Evolutionary conservation across 2,888 invertebrate species (phyloP).

Genomic region (Notodonta dromedarius): DNA sequence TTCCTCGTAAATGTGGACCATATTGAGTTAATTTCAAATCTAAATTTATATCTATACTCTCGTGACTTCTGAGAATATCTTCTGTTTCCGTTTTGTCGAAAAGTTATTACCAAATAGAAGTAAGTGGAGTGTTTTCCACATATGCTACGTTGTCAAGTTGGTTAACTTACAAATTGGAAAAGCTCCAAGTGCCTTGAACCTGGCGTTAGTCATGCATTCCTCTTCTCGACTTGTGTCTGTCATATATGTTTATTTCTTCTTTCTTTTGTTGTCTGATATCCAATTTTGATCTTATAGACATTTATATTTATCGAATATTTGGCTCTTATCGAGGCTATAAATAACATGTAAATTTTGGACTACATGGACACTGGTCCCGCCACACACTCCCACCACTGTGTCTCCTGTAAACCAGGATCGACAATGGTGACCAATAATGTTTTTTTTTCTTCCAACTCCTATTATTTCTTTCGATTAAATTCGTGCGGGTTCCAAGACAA

Average conservation of each 20-base stretch:
- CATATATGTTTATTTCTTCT: neutral
- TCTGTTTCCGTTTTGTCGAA: constrained; percentile 32
- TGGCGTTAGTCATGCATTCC: neutral
- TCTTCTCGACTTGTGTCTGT: neutral
- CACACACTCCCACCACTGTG: too few species aligned
- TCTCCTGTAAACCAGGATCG: too few species aligned
- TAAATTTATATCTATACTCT: constrained; percentile 18
- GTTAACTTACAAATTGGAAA: constrained; percentile 15
- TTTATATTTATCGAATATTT: too few species aligned
- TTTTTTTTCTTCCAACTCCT: too few species aligned
- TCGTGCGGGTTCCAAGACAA: too few species aligned
- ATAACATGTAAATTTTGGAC: too few species aligned
- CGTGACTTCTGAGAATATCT: constrained; percentile 29
- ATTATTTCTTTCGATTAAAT: too few species aligned
- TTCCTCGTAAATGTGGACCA: neutral
- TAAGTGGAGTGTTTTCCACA: constrained; percentile 7
- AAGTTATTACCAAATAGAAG: constrained; percentile 14
- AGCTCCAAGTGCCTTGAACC: constrained; percentile 1
- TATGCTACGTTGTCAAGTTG: constrained; percentile 17
- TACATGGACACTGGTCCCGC: too few species aligned
- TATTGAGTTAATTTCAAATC: constrained; percentile 2
- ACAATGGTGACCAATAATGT: too few species aligned
- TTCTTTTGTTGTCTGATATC: neutral
- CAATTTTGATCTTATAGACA: too few species aligned
- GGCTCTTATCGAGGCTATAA: too few species aligned